Percentiles rank a stretch among this genome's conserved stretches.
Evolutionary conservation across 2,797 vertebrate genomes (phyloP).

Genomic region (Chlorospingus semifuscus): DNA sequence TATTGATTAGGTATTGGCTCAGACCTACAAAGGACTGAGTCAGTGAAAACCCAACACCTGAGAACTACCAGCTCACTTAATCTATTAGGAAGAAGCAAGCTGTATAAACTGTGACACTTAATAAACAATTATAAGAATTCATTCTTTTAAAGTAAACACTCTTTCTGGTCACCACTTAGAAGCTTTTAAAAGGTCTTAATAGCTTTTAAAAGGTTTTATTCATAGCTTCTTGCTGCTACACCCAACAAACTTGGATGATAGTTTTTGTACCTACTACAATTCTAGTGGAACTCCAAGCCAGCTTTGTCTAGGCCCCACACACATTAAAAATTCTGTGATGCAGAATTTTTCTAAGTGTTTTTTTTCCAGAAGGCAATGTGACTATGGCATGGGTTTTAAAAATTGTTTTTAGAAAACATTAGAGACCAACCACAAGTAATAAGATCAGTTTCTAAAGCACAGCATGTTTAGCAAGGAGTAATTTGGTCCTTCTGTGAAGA

Average conservation of each 20-base stretch:
- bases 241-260: background rate
- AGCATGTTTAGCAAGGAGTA: background rate
- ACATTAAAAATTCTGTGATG: background rate
- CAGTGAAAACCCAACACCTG: background rate
- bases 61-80: background rate
- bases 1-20: background rate
- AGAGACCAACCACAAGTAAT: conserved; percentile 3
- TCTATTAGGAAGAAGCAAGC: background rate
- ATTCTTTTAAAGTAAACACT: background rate
- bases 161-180: background rate
- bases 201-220: background rate
- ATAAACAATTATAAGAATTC: background rate
- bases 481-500: background rate
- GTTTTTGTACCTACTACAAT: background rate
- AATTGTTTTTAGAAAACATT: conserved; percentile 5
- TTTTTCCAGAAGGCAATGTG: background rate
- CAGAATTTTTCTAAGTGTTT: background rate
- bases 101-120: background rate
- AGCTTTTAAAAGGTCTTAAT: background rate
- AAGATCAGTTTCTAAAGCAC: background rate
- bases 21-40: background rate
- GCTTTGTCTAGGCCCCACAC: background rate
- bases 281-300: background rate
- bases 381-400: background rate
- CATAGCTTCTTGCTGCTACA: background rate